Conservation (phyloP, 2,113 vertebrate species). For the Pelmatolapia mariae region DNA sequence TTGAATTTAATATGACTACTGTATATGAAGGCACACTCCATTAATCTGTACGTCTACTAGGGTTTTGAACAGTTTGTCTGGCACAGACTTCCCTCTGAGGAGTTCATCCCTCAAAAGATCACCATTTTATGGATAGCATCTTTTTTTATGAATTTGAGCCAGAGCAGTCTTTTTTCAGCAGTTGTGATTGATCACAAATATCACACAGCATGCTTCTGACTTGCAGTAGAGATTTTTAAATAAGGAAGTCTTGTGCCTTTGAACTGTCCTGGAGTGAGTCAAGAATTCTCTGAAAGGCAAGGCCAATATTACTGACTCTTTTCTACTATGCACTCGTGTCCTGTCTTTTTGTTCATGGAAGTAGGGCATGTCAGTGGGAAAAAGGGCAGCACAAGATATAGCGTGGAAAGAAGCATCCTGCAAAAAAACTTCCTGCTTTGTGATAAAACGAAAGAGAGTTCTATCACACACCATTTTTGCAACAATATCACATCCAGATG, state of each 20-base stretch:
- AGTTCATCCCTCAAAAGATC: slow-evolving; percentile 56
- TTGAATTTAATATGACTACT: slow-evolving; percentile 7
- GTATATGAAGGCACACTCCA: slow-evolving; percentile 26
- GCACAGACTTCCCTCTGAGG: slow-evolving; percentile 22
- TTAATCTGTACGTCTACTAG: slow-evolving; percentile 27
- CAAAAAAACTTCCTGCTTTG: not conserved
- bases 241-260: slow-evolving; percentile 21
- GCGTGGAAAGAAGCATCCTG: not conserved
- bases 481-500: not conserved
- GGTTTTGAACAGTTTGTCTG: slow-evolving; percentile 39
- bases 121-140: slow-evolving; percentile 51
- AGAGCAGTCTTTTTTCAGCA: slow-evolving; percentile 41
- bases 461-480: not conserved
- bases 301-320: slow-evolving; percentile 21
- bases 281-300: slow-evolving; percentile 20
- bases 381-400: not conserved
- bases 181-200: slow-evolving; percentile 63
- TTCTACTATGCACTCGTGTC: slow-evolving; percentile 6
- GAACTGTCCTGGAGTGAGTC: slow-evolving; percentile 26
- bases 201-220: slow-evolving; percentile 38
- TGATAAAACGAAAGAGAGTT: not conserved
- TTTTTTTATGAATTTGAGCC: slow-evolving; percentile 56
- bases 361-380: slow-evolving; percentile 27
- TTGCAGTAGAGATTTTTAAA: slow-evolving; percentile 43
- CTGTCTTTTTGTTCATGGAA: slow-evolving; percentile 41